Evolutionary conservation across 2,113 vertebrate genomes (phyloP).

Genomic region (Thryonomys swinderianus): DNA sequence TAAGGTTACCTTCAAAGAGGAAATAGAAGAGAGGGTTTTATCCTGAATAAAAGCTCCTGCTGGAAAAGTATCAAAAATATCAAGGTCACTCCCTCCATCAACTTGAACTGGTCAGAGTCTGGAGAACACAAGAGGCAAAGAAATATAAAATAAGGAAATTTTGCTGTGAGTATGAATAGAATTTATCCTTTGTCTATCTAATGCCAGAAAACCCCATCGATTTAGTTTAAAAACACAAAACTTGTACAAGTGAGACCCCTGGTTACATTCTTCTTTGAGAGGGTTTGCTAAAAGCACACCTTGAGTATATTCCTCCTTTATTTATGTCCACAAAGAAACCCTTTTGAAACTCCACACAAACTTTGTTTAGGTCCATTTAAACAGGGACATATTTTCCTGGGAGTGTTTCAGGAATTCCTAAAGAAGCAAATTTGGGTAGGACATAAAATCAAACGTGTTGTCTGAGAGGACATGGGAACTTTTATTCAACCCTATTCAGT

Average conservation of each 20-base stretch:
- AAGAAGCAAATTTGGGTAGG: background rate
- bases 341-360: background rate
- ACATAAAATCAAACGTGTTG: background rate
- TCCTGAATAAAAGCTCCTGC: background rate
- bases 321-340: background rate
- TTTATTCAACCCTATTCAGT: background rate
- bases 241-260: background rate
- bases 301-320: background rate
- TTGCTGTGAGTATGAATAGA: background rate
- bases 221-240: slow-evolving; percentile 23
- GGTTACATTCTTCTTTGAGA: background rate
- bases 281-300: background rate
- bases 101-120: background rate
- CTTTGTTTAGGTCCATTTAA: background rate
- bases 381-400: background rate
- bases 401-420: slow-evolving; percentile 18
- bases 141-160: background rate
- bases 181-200: background rate
- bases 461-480: background rate
- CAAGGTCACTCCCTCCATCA: background rate
- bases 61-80: background rate
- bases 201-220: background rate
- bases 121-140: background rate
- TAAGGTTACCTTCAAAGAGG: background rate
- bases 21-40: slow-evolving; percentile 24